Base-by-base conservation (phyloP, 1,140 invertebrate genomes). In the Temnothorax longispinosus region DNA sequence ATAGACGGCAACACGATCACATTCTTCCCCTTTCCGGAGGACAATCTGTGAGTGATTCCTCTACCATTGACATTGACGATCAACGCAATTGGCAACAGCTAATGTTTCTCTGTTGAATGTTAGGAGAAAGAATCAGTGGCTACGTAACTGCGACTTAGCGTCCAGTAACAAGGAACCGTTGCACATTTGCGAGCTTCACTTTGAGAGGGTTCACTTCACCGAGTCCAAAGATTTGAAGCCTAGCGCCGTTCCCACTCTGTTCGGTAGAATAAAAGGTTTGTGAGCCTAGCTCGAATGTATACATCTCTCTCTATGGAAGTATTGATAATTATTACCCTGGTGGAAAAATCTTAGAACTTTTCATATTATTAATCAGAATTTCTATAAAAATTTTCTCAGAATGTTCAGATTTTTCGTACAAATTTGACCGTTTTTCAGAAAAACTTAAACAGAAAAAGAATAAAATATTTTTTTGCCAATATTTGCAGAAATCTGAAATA, bases 161-260 rank as follows among this genome's bases (percentile, higher is more conserved):
- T 32, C 41, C 18, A 72, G 11, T 27, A 8, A 58, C 10, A 86
- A 85, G n/a, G 18, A 58, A 15, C 13, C 32, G 69, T 0, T 85
- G 56, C 13, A 76, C 62, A 21, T 92, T 3, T 93, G 92, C 15
- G 87, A 93, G 81, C 35, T 93, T 4, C 91, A 93, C 47, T 93
- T 92, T 75, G 89, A 90, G 15, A 80, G 87, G 65, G 27, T 4
- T 2, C 21, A 65, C 54, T 92, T 92, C 44, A 88, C 58, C 0
- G 0, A 35, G n/a, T 69, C 64, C 6, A 82, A 60, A 3, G 18
- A 87, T 11, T 41, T 93, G 15, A 92, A 85, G 38, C 32, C 87
- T 35, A 78, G 65, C 62, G 87, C 89, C 38, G 27, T 89, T 11
- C 91, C 92, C 8, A 91, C 84, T 50, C 32, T 91, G 54, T 88